Conservation (phyloP, 1,140 invertebrate species). For the Drosophila kikkawai region DNA sequence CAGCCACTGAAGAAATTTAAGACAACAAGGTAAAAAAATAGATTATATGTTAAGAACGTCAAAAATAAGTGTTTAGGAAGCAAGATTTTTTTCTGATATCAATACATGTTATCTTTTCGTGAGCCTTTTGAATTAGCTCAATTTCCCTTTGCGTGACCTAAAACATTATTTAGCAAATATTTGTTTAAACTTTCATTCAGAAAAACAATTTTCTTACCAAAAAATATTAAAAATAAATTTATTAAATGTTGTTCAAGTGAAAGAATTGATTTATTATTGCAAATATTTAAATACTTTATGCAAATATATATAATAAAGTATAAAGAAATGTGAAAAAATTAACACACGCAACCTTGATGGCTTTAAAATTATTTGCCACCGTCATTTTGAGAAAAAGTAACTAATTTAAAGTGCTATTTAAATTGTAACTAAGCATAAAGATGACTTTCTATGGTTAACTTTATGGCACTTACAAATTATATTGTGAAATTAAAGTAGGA, state of each 20-base stretch:
- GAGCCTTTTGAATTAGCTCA: neutral
- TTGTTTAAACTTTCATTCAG: neutral
- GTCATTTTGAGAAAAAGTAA: neutral
- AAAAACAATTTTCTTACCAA: neutral
- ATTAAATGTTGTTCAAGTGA: neutral
- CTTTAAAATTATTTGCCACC: neutral
- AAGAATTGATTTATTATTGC: neutral
- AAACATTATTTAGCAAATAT: neutral
- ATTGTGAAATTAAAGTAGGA: too few relatives aligned
- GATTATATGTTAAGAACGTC: neutral
- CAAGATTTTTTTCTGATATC: neutral
- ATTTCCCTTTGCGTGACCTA: neutral
- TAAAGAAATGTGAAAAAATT: neutral
- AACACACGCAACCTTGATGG: neutral
- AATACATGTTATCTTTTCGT: neutral
- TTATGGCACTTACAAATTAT: neutral
- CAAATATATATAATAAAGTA: neutral
- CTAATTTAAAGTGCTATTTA: neutral
- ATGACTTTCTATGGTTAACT: neutral
- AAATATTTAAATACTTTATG: neutral
- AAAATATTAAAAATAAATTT: neutral
- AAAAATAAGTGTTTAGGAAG: neutral
- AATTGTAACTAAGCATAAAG: neutral
- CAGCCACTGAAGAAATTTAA: neutral
- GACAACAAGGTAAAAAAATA: neutral